Percentiles rank a stretch among this genome's conserved stretches.
These are phyloP conservation scores for Zosterops japonicus DNA, from an alignment of 2,113 vertebrate species.

Conservation along the genomic window DNA sequence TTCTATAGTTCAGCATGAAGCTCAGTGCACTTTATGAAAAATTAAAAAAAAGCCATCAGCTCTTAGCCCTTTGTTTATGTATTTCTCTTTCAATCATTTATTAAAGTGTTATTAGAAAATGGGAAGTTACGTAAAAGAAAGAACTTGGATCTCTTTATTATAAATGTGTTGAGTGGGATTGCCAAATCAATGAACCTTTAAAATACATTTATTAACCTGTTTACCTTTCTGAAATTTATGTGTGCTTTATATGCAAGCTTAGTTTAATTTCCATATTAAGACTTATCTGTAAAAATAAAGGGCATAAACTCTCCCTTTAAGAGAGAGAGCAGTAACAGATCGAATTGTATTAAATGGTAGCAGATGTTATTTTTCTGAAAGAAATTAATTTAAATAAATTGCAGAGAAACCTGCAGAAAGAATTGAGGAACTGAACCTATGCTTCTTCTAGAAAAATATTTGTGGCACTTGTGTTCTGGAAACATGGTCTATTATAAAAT, in stretches of 20 bases:
- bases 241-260: neutral
- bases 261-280: slow-evolving; percentile 48
- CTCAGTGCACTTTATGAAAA: neutral
- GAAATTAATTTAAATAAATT: slow-evolving; percentile 48
- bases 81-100: neutral
- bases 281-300: slow-evolving; percentile 39
- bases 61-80: neutral
- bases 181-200: neutral
- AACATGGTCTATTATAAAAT: neutral
- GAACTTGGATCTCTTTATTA: neutral
- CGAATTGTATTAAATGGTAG: neutral
- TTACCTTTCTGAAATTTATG: slow-evolving; percentile 22
- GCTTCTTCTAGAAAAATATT: slow-evolving; percentile 39
- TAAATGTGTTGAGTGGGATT: neutral
- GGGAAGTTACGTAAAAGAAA: neutral
- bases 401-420: neutral
- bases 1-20: neutral
- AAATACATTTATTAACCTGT: neutral
- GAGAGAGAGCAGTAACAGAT: slow-evolving; percentile 25
- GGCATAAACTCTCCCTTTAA: slow-evolving; percentile 15
- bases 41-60: accelerated
- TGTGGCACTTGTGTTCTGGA: slow-evolving; percentile 1
- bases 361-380: slow-evolving; percentile 53
- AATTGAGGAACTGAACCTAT: neutral
- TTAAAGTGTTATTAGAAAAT: neutral